These are phyloP conservation scores for Sebastes oblongus DNA, from an alignment of 2,797 vertebrate genomes.

Conservation along the genomic window DNA sequence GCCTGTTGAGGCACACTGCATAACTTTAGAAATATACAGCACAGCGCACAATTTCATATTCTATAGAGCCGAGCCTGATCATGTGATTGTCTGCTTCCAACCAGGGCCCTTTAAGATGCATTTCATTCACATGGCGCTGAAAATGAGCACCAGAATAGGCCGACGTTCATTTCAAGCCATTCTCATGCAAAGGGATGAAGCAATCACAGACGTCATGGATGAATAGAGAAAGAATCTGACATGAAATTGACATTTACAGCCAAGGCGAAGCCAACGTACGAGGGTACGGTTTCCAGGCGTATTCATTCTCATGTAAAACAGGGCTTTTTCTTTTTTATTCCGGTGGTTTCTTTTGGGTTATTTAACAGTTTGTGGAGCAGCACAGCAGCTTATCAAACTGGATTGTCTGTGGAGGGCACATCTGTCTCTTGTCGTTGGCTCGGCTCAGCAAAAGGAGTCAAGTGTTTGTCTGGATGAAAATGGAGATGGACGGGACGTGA, in stretches of 20 bases:
- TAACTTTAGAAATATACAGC: neutral
- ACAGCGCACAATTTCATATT: constrained; percentile 3
- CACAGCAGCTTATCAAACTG: constrained; percentile 65
- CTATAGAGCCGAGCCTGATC: constrained; percentile 17
- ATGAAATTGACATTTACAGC: constrained; percentile 78
- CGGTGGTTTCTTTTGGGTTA: constrained; percentile 51
- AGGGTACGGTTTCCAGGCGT: constrained; percentile 51
- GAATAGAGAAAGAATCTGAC: constrained; percentile 69
- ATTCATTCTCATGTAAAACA: constrained; percentile 72
- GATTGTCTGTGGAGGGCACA: constrained; percentile 66
- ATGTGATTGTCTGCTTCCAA: constrained; percentile 14
- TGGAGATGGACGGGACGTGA: constrained; percentile 66
- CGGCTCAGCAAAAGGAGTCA: constrained; percentile 55
- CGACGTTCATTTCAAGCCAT: constrained; percentile 54
- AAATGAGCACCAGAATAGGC: constrained; percentile 38
- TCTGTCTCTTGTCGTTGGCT: constrained; percentile 72
- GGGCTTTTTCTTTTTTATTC: constrained; percentile 15
- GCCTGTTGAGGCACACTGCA: constrained; percentile 1
- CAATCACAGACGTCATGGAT: constrained; percentile 72
- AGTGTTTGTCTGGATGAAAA: constrained; percentile 71
- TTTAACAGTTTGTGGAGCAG: constrained; percentile 66
- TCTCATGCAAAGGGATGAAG: constrained; percentile 73
- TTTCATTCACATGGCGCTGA: constrained; percentile 35
- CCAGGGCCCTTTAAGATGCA: constrained; percentile 36
- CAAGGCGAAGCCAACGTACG: constrained; percentile 35